Percentiles rank a stretch among this genome's conserved stretches.
phyloP scores from a whole-genome alignment of 2,113 vertebrate genomes.

The Lanius collurio region DNA sequence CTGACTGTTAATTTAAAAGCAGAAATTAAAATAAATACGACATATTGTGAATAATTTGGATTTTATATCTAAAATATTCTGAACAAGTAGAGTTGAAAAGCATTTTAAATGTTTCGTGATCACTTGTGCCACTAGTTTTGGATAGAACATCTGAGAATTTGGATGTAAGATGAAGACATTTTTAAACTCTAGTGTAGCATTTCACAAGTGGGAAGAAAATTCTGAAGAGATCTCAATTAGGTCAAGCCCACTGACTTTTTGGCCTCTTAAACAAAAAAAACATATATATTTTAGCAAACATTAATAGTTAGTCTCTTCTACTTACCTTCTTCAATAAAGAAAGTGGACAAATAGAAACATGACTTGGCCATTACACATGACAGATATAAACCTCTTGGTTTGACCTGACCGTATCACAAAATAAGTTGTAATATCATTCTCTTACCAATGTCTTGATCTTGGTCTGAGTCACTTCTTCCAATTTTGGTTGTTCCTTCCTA shows the following conservation, averaged over 20 bases:
- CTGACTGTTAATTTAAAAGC: neutral
- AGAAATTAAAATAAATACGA: neutral
- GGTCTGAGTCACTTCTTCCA: constrained; percentile 82
- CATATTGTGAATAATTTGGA: neutral
- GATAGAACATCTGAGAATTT: neutral
- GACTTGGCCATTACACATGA: neutral
- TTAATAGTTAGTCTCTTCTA: neutral
- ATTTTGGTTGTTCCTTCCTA: constrained; percentile 94
- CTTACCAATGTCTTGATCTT: constrained; percentile 93
- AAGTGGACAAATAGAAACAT: neutral
- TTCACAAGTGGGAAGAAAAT: neutral
- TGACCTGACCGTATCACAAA: neutral
- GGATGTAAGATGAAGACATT: neutral
- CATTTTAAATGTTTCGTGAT: neutral
- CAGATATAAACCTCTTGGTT: neutral
- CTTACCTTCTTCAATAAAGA: neutral
- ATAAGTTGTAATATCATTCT: neutral
- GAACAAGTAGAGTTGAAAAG: neutral
- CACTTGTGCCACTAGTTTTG: neutral
- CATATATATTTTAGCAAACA: neutral
- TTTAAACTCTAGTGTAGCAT: neutral
- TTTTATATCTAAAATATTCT: neutral
- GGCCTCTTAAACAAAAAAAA: neutral
- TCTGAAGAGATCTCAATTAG: neutral
- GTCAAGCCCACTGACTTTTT: neutral